phyloP scores from a whole-genome alignment of 2,888 invertebrate genomes.

The Philaethria dido region DNA sequence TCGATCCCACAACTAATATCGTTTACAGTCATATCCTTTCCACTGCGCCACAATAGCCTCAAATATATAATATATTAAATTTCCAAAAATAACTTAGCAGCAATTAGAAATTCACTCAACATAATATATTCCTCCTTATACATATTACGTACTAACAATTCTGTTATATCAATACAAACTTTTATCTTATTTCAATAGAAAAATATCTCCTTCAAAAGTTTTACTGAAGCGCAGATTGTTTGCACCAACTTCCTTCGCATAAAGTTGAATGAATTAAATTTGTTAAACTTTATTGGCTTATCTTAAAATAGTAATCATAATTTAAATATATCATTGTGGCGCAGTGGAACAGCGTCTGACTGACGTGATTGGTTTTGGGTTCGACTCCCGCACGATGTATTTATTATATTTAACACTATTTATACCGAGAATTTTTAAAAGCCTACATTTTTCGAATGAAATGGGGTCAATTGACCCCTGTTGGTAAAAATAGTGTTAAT shows the following conservation, averaged over 20 bases:
- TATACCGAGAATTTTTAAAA: no score
- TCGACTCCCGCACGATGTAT: no score
- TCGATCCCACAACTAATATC: no score
- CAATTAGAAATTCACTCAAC: constrained; percentile 8
- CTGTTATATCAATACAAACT: constrained; percentile 2
- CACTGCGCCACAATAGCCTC: no score
- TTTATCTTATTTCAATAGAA: constrained; percentile 15
- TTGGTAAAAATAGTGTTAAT: no score
- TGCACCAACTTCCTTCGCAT: not conserved
- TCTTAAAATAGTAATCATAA: not conserved
- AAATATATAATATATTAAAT: no score
- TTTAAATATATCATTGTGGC: not conserved
- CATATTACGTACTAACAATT: not conserved
- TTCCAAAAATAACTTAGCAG: no score
- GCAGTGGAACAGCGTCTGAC: not conserved
- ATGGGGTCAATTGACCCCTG: no score
- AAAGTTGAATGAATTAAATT: not conserved
- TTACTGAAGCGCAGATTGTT: not conserved
- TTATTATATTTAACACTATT: no score
- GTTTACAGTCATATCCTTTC: no score
- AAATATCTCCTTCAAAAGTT: constrained; percentile 14
- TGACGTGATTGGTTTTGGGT: no score
- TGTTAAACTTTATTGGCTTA: not conserved
- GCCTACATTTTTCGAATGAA: no score
- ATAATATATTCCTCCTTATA: not conserved